phyloP scores from a whole-genome alignment of 2,113 vertebrate genomes.

The Sminthopsis crassicaudata region DNA sequence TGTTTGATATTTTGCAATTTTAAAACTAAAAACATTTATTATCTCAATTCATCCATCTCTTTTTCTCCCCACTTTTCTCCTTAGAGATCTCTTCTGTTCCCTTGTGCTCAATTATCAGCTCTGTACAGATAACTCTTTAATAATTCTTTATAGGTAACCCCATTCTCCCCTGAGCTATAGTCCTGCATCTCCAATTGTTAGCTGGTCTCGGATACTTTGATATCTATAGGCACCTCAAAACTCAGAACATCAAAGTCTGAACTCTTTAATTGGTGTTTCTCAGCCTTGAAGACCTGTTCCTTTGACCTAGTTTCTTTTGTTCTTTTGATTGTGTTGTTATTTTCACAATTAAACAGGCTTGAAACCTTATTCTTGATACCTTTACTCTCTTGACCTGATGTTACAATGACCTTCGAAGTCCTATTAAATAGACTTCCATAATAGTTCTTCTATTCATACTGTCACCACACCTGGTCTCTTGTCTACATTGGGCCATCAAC shows the following conservation, averaged over 20 bases:
- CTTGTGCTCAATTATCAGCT: not conserved
- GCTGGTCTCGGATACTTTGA: not conserved
- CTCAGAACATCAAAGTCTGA: not conserved
- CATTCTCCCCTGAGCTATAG: not conserved
- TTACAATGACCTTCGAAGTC: not conserved
- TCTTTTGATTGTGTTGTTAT: not conserved
- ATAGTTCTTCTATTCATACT: not conserved
- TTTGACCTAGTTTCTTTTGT: not conserved
- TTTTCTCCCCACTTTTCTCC: not conserved
- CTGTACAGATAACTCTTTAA: not conserved
- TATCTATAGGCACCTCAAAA: not conserved
- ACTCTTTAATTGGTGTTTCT: not conserved
- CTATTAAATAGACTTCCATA: not conserved
- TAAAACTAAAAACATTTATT: not conserved
- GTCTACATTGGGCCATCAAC: not conserved
- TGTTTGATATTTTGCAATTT: not conserved
- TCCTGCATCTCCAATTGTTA: not conserved
- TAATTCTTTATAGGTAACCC: not conserved
- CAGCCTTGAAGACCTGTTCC: not conserved
- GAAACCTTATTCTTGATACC: not conserved
- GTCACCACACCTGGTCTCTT: not conserved
- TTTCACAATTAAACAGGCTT: not conserved
- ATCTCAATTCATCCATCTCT: not conserved
- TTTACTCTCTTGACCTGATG: not conserved
- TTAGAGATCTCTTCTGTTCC: not conserved